A percentile compares a stretch with the other conserved stretches of the same genome.
These are phyloP conservation scores for Hylia prasina DNA, from an alignment of 2,113 vertebrate species.

Conservation along the genomic window DNA sequence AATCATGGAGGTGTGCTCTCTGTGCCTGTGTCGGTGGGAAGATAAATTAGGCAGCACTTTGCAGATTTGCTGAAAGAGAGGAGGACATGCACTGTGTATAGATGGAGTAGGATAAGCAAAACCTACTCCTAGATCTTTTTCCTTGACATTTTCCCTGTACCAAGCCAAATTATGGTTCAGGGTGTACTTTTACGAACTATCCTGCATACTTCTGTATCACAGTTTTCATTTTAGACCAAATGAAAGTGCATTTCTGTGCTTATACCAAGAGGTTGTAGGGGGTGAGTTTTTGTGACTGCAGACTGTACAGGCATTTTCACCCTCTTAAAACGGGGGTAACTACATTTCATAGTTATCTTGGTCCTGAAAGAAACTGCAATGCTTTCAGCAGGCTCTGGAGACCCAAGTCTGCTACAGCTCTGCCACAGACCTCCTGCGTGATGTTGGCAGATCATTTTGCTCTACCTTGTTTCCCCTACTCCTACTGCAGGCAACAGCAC, in stretches of 20 bases:
- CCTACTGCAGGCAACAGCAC: not conserved
- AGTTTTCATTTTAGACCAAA: not conserved
- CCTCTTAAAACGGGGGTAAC: not conserved
- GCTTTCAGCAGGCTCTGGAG: not conserved
- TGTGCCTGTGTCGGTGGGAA: not conserved
- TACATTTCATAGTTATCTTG: not conserved
- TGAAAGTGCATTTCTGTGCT: not conserved
- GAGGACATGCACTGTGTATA: not conserved
- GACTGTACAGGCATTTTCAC: not conserved
- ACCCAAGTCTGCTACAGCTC: not conserved
- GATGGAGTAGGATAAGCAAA: not conserved
- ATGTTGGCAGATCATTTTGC: not conserved
- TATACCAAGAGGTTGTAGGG: not conserved
- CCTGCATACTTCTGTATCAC: not conserved
- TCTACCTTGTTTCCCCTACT: not conserved
- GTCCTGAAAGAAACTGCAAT: not conserved
- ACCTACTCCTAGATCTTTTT: not conserved
- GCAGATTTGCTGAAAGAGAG: not conserved
- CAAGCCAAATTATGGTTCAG: not conserved
- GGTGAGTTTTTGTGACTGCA: not conserved
- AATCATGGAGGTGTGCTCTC: slow-evolving; percentile 8
- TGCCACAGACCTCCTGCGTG: not conserved
- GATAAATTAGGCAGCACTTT: slow-evolving; percentile 13
- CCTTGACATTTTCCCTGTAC: not conserved
- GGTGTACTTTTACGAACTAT: not conserved